These are phyloP conservation scores for Chironomus tentans DNA, from an alignment of 2,888 invertebrate species.

Conservation along the genomic window DNA sequence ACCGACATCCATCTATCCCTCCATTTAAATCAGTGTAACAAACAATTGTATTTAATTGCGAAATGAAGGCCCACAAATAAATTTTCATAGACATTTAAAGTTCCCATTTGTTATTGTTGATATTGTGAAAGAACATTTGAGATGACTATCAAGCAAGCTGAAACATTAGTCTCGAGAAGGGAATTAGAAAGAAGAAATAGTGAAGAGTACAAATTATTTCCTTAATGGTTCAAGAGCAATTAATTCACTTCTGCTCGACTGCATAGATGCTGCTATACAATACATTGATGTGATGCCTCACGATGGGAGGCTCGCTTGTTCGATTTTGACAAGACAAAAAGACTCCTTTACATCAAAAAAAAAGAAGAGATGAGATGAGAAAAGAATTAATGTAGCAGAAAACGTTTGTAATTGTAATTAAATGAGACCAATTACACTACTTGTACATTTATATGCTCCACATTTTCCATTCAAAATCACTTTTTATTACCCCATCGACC, in stretches of 20 bases:
- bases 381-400: background rate
- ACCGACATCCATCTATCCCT: background rate
- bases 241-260: background rate
- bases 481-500: conserved; percentile 6
- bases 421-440: conserved; percentile 1
- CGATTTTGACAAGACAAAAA: no score
- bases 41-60: background rate
- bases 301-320: no score
- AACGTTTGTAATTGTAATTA: conserved; percentile 6
- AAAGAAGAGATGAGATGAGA: background rate
- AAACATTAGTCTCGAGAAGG: background rate
- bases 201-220: background rate
- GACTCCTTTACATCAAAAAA: background rate
- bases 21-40: background rate
- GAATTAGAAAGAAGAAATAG: background rate
- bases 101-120: background rate
- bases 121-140: background rate
- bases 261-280: background rate
- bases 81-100: background rate
- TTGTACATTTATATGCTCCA: background rate
- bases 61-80: background rate
- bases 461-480: background rate
- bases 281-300: background rate
- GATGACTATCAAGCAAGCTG: background rate
- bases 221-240: background rate